These are phyloP conservation scores for Acanthisitta chloris DNA, from an alignment of 2,113 vertebrate genomes.

Conservation along the genomic window DNA sequence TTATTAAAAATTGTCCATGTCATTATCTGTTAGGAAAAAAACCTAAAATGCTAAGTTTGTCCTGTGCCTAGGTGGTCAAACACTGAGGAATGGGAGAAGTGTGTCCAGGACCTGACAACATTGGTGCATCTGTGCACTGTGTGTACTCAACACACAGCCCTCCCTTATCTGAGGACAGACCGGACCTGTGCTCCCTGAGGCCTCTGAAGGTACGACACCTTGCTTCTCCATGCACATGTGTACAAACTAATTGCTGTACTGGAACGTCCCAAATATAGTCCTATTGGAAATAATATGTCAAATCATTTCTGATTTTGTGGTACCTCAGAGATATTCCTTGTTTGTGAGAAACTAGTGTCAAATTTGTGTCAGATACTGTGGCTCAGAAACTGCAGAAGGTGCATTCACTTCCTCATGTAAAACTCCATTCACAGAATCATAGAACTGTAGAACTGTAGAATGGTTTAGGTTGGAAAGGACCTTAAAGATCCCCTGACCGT, in stretches of 20 bases:
- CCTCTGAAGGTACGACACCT: rapidly evolving
- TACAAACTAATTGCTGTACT: not conserved
- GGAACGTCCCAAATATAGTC: not conserved
- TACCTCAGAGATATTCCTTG: too few relatives aligned
- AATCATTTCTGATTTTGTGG: not conserved
- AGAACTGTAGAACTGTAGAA: not conserved
- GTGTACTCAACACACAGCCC: not conserved
- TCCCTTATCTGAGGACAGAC: not conserved
- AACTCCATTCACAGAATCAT: not conserved
- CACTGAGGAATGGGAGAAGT: not conserved
- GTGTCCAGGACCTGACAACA: rapidly evolving
- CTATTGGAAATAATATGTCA: not conserved
- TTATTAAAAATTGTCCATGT: not conserved
- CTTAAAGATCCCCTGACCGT: not conserved
- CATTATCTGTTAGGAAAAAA: not conserved
- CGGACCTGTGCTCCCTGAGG: not conserved
- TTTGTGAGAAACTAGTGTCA: too few relatives aligned
- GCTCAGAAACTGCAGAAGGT: too few relatives aligned
- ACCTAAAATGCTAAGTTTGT: not conserved
- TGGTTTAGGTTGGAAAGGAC: not conserved
- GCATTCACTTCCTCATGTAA: not conserved
- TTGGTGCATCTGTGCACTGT: not conserved
- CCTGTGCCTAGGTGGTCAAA: not conserved
- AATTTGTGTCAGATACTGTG: too few relatives aligned
- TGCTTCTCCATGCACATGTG: not conserved